Evolutionary conservation across 2,888 invertebrate species (phyloP), one percentile per base, ranked within the genome.

Genomic region (Polylopha cassiicola): DNA sequence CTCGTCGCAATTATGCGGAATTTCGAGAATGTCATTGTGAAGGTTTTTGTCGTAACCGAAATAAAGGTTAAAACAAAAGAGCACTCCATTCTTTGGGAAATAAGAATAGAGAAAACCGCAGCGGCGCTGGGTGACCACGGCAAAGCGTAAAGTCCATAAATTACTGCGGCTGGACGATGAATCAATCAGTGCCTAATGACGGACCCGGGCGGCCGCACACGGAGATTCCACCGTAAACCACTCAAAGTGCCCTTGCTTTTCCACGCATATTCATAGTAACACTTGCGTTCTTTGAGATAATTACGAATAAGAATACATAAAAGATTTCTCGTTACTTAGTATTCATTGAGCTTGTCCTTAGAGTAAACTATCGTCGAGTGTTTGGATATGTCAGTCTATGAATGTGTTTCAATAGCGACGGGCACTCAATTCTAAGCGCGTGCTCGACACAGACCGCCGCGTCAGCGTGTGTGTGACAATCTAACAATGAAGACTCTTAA

Each of bases 111-210:
- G 20, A 37, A 30, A 49, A 52, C 47, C 55, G 50, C 48, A 54
- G 58, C 62, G 69, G 67, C 62, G 53, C n/a, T n/a, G 58, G 58
- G 55, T 53, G 64, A 58, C 56, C 61, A 58, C 56, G 65, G 69
- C 73, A 75, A 75, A 74, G 68, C 63, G 60, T 62, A 65, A 66
- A 61, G 59, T 61, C 70, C 69, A 77, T 81, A 77, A 79, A 79
- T 81, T 81, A 66, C 68, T 64, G 58, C 56, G 63, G 65, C 58
- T 62, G 66, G 68, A 59, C 77, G 72, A 79, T 80, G 80, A 81
- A 82, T 82, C 81, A 82, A 80, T 81, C 80, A 78, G 65, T 54
- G 55, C 42, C 61, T 77, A 78, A 77, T 75, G 72, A 78, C 72
- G 66, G 69, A 68, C 52, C 55, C 48, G 55, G 55, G 39, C 20